Evolutionary conservation across 1,140 invertebrate species (phyloP), one percentile per base, ranked within the genome.

Genomic region (Drepana arcuata): DNA sequence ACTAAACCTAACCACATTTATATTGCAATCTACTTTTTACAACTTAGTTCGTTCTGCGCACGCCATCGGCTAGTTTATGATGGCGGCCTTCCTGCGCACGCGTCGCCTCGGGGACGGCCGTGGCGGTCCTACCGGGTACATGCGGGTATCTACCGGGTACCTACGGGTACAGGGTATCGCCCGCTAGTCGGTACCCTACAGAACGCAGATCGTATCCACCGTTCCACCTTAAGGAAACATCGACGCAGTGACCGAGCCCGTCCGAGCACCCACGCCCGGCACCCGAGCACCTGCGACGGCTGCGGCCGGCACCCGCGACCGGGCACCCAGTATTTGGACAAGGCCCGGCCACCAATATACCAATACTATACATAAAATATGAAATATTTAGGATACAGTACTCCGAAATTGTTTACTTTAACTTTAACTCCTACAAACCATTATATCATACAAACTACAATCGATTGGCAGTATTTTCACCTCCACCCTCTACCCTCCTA

Each of bases 391-490:
- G 70, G 72, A 77, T 67, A 75, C 60, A 71, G 72, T 75, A 78
- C 73, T 71, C 72, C 67, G 57, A 75, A 78, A 74, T 66, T 42
- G 68, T 69, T 38, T 28, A 27, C 34, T 41, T 27, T 24, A 12
- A 13, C 34, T 16, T 48, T 77, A 62, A 78, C 64, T 31, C 56
- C 73, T 80, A 80, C 73, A 75, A 69, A 78, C 72, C 70, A 67
- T 75, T 67, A 70, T 64, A 68, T 67, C 59, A 59, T 69, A 73
- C 63, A 69, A 78, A 61, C 77, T 78, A 78, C 69, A 75, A 69
- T 74, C 77, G 65, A 78, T 77, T 81, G 77, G 77, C 77, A 81
- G 77, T 81, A 81, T 72, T 70, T 72, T 74, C 58, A 64, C 56
- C 57, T 65, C 52, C 49, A 47, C 52, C 52, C 53, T 37, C 49